Evolutionary conservation across 2,888 invertebrate genomes (phyloP), one percentile per base, ranked within the genome.

Genomic region (Euclidia mi): DNA sequence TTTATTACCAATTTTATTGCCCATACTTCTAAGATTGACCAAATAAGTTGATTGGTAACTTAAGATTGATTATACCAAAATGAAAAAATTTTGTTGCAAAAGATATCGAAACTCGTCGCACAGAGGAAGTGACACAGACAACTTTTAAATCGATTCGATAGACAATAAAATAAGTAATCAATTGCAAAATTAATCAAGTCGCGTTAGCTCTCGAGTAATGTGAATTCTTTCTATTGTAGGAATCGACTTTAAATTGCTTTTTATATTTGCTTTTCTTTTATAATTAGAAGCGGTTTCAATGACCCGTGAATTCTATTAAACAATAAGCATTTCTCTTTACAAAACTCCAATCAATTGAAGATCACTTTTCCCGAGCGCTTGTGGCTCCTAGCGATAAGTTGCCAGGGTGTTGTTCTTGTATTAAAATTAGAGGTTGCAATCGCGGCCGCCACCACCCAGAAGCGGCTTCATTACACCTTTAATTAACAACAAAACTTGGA

Each of bases 401-500:
- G 35, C 18, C 17, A 55, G 37, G 38, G 38, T 51, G 38, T 67
- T 70, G 63, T 77, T n/a, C n/a, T 71, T 67, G 62, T 74, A 77
- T 66, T 65, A 77, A 79, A 82, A 82, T 80, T 64, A 81, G 71
- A 80, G 71, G 78, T 73, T 79, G 72, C 76, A 78, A 78, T 80
- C 76, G 77, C 63, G 63, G 60, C 71, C 69, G 60, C 66, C 76
- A 74, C 75, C 70, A 55, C 58, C 63, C 47, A 66, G 58, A 64
- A 70, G 58, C 49, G 59, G 48, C 70, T 76, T 73, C 74, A 82
- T 84, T 81, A 84, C 84, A 78, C 74, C 71, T 77, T 82, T 82
- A 82, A 85, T 85, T 83, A 85, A 84, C 81, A 85, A 80, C 82
- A 76, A 81, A 89, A 89, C 86, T 90, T 89, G 69, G 81, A 78